Evolutionary conservation across 2,797 vertebrate genomes (phyloP).

Genomic region (Gobionotothen gibberifrons): DNA sequence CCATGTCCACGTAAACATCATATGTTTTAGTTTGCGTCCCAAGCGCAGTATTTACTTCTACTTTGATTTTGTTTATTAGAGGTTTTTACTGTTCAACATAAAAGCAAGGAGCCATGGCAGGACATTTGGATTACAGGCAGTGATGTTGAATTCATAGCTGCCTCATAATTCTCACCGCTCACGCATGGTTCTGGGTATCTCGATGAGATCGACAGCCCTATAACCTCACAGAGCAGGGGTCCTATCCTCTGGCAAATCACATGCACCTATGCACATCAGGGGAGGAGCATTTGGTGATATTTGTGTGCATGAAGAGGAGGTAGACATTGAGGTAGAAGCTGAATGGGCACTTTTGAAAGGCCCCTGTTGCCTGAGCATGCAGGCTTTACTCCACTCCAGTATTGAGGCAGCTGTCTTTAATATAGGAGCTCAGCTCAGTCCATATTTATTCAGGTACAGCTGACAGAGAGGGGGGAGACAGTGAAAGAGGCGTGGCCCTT

Average conservation of each 20-base stretch:
- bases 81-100: slow-evolving; percentile 69
- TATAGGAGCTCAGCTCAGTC: slow-evolving; percentile 78
- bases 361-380: slow-evolving; percentile 67
- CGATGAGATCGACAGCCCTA: slow-evolving; percentile 54
- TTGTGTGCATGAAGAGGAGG: slow-evolving; percentile 20
- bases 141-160: slow-evolving; percentile 40
- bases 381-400: slow-evolving; percentile 63
- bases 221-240: slow-evolving; percentile 57
- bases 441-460: slow-evolving; percentile 86
- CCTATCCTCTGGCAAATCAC: slow-evolving; percentile 62
- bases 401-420: slow-evolving; percentile 86
- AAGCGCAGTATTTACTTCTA: slow-evolving; percentile 70
- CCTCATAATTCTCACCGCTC: slow-evolving; percentile 57
- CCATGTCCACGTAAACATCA: slow-evolving; percentile 71
- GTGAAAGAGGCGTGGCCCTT: slow-evolving; percentile 71
- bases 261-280: slow-evolving; percentile 65
- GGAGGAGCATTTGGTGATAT: slow-evolving; percentile 38
- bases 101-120: slow-evolving; percentile 65
- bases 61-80: slow-evolving; percentile 80
- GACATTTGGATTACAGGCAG: slow-evolving; percentile 44
- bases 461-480: slow-evolving; percentile 70
- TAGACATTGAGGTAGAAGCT: slow-evolving; percentile 54
- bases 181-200: slow-evolving; percentile 56
- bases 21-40: slow-evolving; percentile 68
- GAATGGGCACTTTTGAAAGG: slow-evolving; percentile 70